Base-by-base conservation (phyloP, 2,888 invertebrate species). In the Drosophila suboccidentalis region DNA sequence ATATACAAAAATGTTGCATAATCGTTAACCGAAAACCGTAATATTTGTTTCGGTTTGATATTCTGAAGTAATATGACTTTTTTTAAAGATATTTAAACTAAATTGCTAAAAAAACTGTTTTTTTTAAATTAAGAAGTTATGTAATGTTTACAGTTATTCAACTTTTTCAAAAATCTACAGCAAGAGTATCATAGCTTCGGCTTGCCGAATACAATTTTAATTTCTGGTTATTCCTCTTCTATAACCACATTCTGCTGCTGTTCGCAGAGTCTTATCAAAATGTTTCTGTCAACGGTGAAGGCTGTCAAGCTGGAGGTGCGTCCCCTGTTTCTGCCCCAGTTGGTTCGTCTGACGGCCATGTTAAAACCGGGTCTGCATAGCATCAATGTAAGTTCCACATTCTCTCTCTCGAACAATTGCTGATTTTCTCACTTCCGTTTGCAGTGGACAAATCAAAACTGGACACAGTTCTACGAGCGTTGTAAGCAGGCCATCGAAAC, bases 241-340 rank as follows among this genome's bases (percentile, higher is more conserved):
- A 2, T 22, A 10, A 29, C 10, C n/a, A n/a, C 6, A 1, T 36
- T 22, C 5, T 13, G 4, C 43, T 39, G n/a, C 22, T 11, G 17
- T 39, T 53, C 11, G 2, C 93, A 97, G 95, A 95, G 96, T 90
- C 94, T 97, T 46, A 94, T 97, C 64, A 95, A 96, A 90, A 95
- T 96, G 91, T 97, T 97, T 85, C 93, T 96, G 36, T 93, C 94
- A 50, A 95, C 96, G 2, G 96, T 97, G 0, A 94, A 95, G 59
- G 94, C 95, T 34, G 97, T 97, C 0, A 97, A 97, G 90, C 93
- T 96, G 47, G 98, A 98, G 93, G 97, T 98, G 15, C 95, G 98
- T n/a, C 97, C 97, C 22, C 93, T 99, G 55, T 96, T 98, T 91
- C 94, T 97, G 36, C 97, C 98, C 0, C 98, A 98, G 93, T 94